Percentiles rank a stretch among this genome's conserved stretches.
Conservation (phyloP, 1,140 invertebrate species). For the Solenopsis fugax region DNA sequence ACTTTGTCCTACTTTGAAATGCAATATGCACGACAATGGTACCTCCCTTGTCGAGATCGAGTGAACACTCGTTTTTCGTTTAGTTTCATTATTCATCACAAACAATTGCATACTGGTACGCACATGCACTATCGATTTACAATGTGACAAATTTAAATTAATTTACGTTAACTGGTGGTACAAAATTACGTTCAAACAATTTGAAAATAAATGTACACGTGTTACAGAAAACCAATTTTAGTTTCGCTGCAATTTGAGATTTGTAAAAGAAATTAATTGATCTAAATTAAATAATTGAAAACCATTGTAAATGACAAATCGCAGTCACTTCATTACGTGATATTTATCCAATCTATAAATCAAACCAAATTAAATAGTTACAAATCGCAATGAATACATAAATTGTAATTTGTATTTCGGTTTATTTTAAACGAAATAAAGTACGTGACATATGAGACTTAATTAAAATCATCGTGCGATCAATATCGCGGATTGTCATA, state of each 20-base stretch:
- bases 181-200: background rate
- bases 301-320: background rate
- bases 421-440: slow-evolving; percentile 10
- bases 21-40: slow-evolving; percentile 77
- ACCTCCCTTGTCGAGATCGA: slow-evolving; percentile 71
- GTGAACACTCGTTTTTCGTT: slow-evolving; percentile 72
- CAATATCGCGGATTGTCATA: background rate
- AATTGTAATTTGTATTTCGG: background rate
- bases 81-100: slow-evolving; percentile 43
- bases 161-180: background rate
- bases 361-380: background rate
- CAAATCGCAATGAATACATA: background rate
- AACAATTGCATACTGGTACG: slow-evolving; percentile 28
- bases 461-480: slow-evolving; percentile 25
- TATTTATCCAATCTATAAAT: background rate
- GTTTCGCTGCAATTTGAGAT: background rate
- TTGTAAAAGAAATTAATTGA: background rate
- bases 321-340: background rate
- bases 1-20: slow-evolving; percentile 75
- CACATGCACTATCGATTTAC: background rate
- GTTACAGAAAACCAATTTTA: background rate
- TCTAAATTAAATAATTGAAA: slow-evolving; percentile 7
- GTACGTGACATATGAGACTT: background rate
- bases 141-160: background rate
- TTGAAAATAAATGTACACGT: background rate